Evolutionary conservation across 2,113 vertebrate genomes (phyloP).

Genomic region (Theristicus caerulescens): DNA sequence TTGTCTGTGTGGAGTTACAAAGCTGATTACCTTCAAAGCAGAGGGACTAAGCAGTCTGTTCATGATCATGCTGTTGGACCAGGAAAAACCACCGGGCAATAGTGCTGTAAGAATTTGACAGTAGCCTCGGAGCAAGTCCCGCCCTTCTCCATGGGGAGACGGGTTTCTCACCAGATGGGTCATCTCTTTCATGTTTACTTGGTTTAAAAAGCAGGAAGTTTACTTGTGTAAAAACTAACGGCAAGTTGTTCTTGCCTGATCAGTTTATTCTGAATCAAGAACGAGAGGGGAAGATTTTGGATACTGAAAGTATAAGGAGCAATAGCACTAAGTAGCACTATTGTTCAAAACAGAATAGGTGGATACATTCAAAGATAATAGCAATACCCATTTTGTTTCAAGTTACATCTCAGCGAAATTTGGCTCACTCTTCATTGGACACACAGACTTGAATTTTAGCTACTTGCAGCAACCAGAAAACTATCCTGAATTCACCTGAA

Average conservation of each 20-base stretch:
- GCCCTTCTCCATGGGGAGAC: not conserved
- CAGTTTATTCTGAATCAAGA: not conserved
- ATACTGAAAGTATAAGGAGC: not conserved
- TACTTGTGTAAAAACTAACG: not conserved
- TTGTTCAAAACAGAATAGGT: not conserved
- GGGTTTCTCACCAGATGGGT: not conserved
- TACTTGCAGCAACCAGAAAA: not conserved
- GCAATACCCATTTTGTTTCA: not conserved
- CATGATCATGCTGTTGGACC: not conserved
- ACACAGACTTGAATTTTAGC: not conserved
- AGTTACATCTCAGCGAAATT: not conserved
- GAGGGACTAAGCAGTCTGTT: not conserved
- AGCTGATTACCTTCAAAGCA: not conserved
- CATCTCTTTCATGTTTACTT: accelerated
- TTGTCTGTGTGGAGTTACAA: not conserved
- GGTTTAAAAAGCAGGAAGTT: not conserved
- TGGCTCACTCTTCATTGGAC: not conserved
- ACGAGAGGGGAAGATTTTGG: not conserved
- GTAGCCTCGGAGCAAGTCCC: accelerated
- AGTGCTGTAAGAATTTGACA: not conserved
- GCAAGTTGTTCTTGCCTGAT: not conserved
- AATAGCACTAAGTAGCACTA: not conserved
- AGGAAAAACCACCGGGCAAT: not conserved
- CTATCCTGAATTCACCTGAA: not conserved
- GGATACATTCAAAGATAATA: not conserved